phyloP scores from a whole-genome alignment of 2,113 vertebrate genomes.

The Labeo catla region DNA sequence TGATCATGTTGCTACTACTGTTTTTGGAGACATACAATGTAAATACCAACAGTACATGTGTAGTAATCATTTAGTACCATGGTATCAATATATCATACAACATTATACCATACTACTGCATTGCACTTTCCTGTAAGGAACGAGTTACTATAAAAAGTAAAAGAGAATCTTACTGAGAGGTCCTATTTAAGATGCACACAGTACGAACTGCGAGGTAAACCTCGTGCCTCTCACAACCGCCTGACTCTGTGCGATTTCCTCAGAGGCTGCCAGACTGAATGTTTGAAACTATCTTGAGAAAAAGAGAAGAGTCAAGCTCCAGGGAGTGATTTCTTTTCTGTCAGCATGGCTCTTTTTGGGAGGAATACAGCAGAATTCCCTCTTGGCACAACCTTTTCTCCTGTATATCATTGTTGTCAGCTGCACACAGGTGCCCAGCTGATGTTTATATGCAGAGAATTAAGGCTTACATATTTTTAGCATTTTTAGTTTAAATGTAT shows the following conservation, averaged over 20 bases:
- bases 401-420: slow-evolving; percentile 13
- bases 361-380: slow-evolving; percentile 14
- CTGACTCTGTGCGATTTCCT: slow-evolving; percentile 7
- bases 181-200: not conserved
- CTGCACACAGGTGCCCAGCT: not conserved
- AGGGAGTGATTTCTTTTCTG: slow-evolving; percentile 34
- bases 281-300: slow-evolving; percentile 15
- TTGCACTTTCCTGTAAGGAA: not conserved
- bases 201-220: slow-evolving; percentile 4
- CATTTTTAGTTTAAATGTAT: not conserved
- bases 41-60: no score
- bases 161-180: not conserved
- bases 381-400: slow-evolving; percentile 17
- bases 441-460: slow-evolving; percentile 29
- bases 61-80: not conserved
- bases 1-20: no score
- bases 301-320: slow-evolving; percentile 18
- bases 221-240: not conserved
- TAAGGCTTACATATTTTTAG: not conserved
- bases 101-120: not conserved
- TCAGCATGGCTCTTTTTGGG: slow-evolving; percentile 5
- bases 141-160: not conserved
- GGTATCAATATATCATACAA: not conserved
- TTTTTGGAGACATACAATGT: no score
- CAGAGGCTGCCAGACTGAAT: slow-evolving; percentile 14